Conservation (phyloP, 2,113 vertebrate species). For the Oxyura jamaicensis region DNA sequence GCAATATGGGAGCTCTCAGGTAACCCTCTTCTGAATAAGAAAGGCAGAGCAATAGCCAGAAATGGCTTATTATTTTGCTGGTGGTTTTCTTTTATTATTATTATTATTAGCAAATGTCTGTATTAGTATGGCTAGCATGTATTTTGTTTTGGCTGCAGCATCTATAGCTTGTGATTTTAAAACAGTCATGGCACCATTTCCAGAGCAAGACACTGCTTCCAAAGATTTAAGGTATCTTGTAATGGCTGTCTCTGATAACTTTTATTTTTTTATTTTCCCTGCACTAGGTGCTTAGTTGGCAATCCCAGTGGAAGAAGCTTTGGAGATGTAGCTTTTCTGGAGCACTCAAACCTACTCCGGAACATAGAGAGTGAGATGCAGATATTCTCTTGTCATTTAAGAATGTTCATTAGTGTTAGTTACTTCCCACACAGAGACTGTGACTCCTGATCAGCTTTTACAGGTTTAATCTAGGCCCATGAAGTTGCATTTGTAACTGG, state of each 20-base stretch:
- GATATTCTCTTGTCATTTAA: not conserved
- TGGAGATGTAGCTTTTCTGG: slow-evolving; percentile 89
- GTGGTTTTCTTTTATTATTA: not conserved
- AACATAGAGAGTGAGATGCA: slow-evolving; percentile 84
- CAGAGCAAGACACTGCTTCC: not conserved
- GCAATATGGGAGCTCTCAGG: slow-evolving; percentile 90
- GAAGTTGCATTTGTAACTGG: not conserved
- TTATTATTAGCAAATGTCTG: not conserved
- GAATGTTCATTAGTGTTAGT: not conserved
- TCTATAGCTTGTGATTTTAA: not conserved
- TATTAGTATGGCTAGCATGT: not conserved
- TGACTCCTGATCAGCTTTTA: not conserved
- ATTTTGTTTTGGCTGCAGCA: slow-evolving; percentile 8
- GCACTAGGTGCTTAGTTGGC: slow-evolving; percentile 86
- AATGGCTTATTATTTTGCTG: not conserved
- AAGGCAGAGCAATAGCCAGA: not conserved
- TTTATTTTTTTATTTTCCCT: not conserved
- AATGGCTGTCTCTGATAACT: not conserved
- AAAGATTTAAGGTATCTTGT: not conserved
- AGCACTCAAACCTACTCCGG: slow-evolving; percentile 84
- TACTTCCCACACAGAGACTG: not conserved
- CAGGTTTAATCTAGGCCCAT: not conserved
- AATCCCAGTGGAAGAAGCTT: slow-evolving; percentile 86
- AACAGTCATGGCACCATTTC: not conserved
- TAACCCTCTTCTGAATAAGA: slow-evolving; percentile 36